Evolutionary conservation across 2,797 vertebrate species (phyloP), one percentile per base, ranked within the genome.

Genomic region (Halcyon smyrnensis): DNA sequence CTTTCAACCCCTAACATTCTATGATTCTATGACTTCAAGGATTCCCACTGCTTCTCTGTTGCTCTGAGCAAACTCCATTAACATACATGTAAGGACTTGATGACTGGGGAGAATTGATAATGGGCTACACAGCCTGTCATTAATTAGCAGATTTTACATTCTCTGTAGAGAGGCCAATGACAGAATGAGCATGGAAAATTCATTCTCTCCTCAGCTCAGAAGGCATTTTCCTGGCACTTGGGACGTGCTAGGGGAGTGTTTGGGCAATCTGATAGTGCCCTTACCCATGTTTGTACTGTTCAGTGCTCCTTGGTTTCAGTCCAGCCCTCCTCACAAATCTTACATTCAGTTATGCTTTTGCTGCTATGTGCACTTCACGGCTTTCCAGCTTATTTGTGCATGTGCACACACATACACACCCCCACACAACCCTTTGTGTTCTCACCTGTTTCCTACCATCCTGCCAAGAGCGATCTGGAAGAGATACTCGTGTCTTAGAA

Each of bases 191-290:
- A 41, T 39, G 67, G 73, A 89, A 93, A 87, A 78, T 65, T 76
- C 9, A 32, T 92, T 88, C 74, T 90, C 53, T 39, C 4, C 17
- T 87, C 64, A 68, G 32, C 64, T 93, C 56, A 53, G 36, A 89
- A 87, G 56, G 63, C 68, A 41, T 84, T 94, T 87, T 89, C 56
- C 77, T 93, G 81, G 78, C 37, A 32, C 43, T 73, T 87, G 48
- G 34, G 32, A 37, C 62, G 57, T 59, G 63, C 59, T 48, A 48
- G 50, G 36, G 20, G 37, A 84, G 83, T 24, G 51, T 89, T 89
- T 79, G 59, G 63, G 48, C 67, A 65, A 65, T 73, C 67, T 79
- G 51, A 67, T 87, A 82, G 59, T 60, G 51, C 70, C 84, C 36
- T 87, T 90, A 77, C 56, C 84, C 51, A 7, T 93, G 64, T 92